phyloP scores from a whole-genome alignment of 2,797 vertebrate species.

The Coranthus polyacanthus region DNA sequence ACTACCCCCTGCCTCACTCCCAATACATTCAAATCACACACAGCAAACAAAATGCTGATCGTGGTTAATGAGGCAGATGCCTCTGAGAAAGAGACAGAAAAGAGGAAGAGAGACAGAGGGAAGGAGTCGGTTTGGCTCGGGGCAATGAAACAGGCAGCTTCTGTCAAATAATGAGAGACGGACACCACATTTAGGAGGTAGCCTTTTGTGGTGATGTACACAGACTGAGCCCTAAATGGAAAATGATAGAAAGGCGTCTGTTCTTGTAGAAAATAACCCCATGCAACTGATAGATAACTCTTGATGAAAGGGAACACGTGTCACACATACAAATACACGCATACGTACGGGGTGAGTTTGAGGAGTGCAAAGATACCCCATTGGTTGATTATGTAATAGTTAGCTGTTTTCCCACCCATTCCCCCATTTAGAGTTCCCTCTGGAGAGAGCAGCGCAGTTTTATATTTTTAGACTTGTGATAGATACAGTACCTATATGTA shows the following conservation, averaged over 20 bases:
- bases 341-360: neutral
- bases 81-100: conserved; percentile 65
- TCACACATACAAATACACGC: neutral
- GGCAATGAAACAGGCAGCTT: conserved; percentile 62
- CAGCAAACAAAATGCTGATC: conserved; percentile 81
- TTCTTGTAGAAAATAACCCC: conserved; percentile 14
- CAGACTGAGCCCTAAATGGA: conserved; percentile 26
- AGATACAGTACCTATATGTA: neutral
- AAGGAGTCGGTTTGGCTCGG: conserved; percentile 41
- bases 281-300: conserved; percentile 1
- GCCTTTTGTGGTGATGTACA: conserved; percentile 49
- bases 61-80: conserved; percentile 83
- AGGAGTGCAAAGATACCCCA: conserved; percentile 5
- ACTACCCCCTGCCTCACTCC: conserved; percentile 57
- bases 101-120: conserved; percentile 49
- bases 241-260: conserved; percentile 33
- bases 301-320: no score
- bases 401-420: conserved; percentile 46
- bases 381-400: conserved; percentile 66
- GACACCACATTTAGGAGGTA: conserved; percentile 72
- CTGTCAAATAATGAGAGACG: conserved; percentile 69
- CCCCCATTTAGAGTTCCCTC: neutral
- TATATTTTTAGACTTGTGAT: neutral
- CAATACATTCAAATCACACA: conserved; percentile 73
- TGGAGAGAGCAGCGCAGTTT: conserved; percentile 4